phyloP scores from a whole-genome alignment of 2,888 invertebrate species.

The Ichneumoninae sp. region DNA sequence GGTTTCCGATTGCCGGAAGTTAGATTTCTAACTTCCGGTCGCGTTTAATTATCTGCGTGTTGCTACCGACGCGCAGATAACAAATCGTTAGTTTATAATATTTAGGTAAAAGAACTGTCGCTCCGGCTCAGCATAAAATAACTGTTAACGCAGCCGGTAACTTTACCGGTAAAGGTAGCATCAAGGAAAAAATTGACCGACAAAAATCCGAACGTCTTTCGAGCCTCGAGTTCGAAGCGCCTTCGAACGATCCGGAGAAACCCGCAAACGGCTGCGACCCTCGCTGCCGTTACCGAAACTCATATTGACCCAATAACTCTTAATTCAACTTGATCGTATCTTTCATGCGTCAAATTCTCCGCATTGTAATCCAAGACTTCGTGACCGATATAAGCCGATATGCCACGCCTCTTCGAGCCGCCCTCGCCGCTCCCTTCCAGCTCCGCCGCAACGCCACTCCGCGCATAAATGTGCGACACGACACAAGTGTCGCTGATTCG shows the following conservation, averaged over 20 bases:
- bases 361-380: slow-evolving; percentile 21
- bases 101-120: too few species aligned
- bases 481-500: slow-evolving; percentile 30
- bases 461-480: background rate
- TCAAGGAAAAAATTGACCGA: too few species aligned
- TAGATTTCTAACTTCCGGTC: background rate
- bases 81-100: too few species aligned
- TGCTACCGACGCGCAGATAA: too few species aligned
- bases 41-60: too few species aligned
- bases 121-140: too few species aligned
- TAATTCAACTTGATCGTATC: slow-evolving; percentile 4
- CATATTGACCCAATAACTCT: background rate
- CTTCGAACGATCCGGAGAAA: too few species aligned
- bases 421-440: slow-evolving; percentile 53
- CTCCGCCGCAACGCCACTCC: slow-evolving; percentile 12
- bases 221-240: too few species aligned
- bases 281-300: too few species aligned
- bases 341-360: slow-evolving; percentile 16
- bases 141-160: background rate
- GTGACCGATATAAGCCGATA: slow-evolving; percentile 25
- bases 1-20: background rate
- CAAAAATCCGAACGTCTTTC: too few species aligned
- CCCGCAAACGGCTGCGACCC: too few species aligned
- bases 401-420: slow-evolving; percentile 77
- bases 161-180: too few species aligned